Base-by-base conservation (phyloP, 2,113 vertebrate genomes). In the Crotalus tigris region DNA sequence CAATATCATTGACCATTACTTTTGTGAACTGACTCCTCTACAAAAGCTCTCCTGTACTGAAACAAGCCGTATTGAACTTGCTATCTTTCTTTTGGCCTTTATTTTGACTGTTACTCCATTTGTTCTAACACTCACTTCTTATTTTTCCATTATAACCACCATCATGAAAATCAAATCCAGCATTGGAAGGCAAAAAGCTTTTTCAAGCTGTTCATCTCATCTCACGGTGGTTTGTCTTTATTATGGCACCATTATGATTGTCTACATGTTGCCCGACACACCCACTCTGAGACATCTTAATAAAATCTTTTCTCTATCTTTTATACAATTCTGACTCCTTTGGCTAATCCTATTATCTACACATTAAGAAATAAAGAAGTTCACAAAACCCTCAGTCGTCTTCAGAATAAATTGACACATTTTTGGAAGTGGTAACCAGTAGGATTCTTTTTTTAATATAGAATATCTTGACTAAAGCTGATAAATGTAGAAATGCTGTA, bases 191-290 rank as follows among this genome's bases (percentile, higher is more conserved):
- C 87, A 85, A 29, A 85, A 90, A 26, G 69, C 2, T 26, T 92
- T 92, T 33, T 92, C 91, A 39, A 92, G 46, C 3, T 92, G 91
- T 23, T 87, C 85, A 2, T 92, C 87, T 39, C 92, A 92, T 8
- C 54, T 92, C 3, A 44, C 26, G 0, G 87, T 92, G 29, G 88
- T 92, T 29, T 64, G 26, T 0, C 11, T 88, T 59, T 90, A 90
- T 46, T 92, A 92, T 85, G 92, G 92, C 13, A 92, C 92, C 13
- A 26, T 92, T 17, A 59, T 59, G 13, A 59, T 90, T 33, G 88
- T 92, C 39, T 92, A 92, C 29, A 15, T 69, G 3, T 33, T 61
- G 15, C 91, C 91, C 21, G 87, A 92, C 21, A 53, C 49, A 54
- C 49, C 2, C n/a, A 51, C 29, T 2, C n/a, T 69, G 57, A 64